These are phyloP conservation scores for Aphaenogaster rudis DNA, from an alignment of 1,140 invertebrate species.

Conservation along the genomic window DNA sequence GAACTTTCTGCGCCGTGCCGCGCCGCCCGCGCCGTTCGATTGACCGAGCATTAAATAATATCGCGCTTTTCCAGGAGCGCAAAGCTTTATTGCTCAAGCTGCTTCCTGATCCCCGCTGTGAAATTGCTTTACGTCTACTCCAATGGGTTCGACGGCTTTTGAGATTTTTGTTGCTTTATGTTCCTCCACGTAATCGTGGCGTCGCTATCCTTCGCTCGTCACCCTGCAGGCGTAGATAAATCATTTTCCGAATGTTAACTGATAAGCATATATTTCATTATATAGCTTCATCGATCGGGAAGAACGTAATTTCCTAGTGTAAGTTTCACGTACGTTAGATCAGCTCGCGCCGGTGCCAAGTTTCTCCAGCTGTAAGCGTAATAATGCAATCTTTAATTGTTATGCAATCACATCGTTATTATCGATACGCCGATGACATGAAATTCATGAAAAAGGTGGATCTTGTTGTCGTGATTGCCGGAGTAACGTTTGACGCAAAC, in stretches of 20 bases:
- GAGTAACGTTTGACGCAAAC: conserved; percentile 40
- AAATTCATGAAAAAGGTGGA: conserved; percentile 18
- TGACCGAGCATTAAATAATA: conserved; percentile 75
- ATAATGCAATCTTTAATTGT: conserved; percentile 2
- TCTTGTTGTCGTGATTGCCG: conserved; percentile 35
- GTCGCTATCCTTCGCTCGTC: conserved; percentile 24
- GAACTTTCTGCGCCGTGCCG: conserved; percentile 27
- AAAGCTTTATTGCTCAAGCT: conserved; percentile 65
- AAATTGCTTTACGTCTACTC: conserved; percentile 80
- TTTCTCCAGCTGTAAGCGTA: conserved; percentile 22
- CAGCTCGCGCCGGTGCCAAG: background rate
- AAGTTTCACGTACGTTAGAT: background rate
- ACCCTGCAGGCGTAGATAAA: conserved; percentile 34
- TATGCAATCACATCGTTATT: conserved; percentile 46
- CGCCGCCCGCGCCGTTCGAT: conserved; percentile 45
- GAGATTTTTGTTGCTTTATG: conserved; percentile 74
- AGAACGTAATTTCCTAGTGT: background rate
- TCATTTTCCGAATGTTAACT: conserved; percentile 40
- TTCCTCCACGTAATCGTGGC: conserved; percentile 28
- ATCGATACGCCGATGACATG: conserved; percentile 24
- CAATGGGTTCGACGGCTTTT: conserved; percentile 66
- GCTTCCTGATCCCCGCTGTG: conserved; percentile 79
- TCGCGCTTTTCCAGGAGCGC: conserved; percentile 71
- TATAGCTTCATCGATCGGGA: background rate
- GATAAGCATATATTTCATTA: conserved; percentile 25